Base-by-base conservation (phyloP, 2,113 vertebrate genomes). In the Phainopepla nitens region DNA sequence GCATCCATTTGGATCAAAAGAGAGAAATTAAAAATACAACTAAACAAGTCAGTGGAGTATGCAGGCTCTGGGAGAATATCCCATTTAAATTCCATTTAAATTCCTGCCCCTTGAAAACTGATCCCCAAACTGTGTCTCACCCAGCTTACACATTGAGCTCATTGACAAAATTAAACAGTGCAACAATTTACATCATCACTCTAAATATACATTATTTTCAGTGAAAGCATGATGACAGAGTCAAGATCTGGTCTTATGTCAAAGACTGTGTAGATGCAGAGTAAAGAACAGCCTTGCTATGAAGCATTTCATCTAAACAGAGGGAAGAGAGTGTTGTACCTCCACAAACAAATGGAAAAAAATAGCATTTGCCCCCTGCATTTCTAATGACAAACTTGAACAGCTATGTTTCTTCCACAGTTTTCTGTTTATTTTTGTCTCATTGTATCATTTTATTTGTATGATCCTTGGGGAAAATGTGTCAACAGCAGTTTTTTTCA, bases 281-380 rank as follows among this genome's bases (percentile, higher is more conserved):
- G 13, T 33, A 73, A 84, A 42, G 62, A 88, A 29, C 35, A 84
- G 15, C 5, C 13, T 45, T 19, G 19, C 23, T 44, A 21, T 1
- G 3, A 75, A 53, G 2, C 6, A 53, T 70, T 61, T 70, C 1
- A 5, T 64, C 29, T 69, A 47, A 80, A 81, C 4, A 50, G 49
- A 47, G 11, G 28, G 13, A 66, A 50, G 7, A 62, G 18, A 10
- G 4, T 51, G 17, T 22, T 42, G 5, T 47, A 39, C 15, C 15
- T 82, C 25, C 61, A 70, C 9, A 51, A 49, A 73, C 4, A 31
- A 73, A 78, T 2, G 7, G 7, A 73, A 77, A 68, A 64, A 45
- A 29, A 28, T 4, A 29, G 1, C 3, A 24, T 18, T 64, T 54
- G 2, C 2, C 2, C 54, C 13, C 5, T 20, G 18, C 14, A 88